phyloP scores from a whole-genome alignment of 2,113 vertebrate species.

The Jacana jacana region DNA sequence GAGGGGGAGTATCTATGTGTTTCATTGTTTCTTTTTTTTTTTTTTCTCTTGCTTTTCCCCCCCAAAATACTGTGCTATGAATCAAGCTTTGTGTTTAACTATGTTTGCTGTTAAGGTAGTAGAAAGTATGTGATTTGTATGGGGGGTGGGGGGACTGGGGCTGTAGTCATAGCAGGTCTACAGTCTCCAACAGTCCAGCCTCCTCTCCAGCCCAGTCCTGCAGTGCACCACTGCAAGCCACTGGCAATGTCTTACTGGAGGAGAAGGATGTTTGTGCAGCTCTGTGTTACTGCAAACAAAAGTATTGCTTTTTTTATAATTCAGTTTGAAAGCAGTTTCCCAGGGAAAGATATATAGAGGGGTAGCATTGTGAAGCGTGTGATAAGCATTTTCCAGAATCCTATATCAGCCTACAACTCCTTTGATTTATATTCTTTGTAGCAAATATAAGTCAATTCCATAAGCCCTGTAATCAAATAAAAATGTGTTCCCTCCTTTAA shows the following conservation, averaged over 20 bases:
- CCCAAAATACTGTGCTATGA: not conserved
- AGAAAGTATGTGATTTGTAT: not conserved
- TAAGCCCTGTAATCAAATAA: conserved; percentile 72
- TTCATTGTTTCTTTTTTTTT: not conserved
- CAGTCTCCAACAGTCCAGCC: not conserved
- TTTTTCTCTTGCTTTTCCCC: not conserved
- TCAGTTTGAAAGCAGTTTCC: not conserved
- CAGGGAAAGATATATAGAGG: not conserved
- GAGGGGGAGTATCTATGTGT: not conserved
- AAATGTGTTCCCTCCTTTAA: conserved; percentile 74
- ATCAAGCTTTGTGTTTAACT: not conserved
- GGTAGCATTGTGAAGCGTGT: not conserved
- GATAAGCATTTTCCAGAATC: not conserved
- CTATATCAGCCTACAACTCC: not conserved
- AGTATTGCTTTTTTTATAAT: not conserved
- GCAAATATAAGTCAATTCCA: conserved; percentile 55
- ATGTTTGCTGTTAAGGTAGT: conserved; percentile 26
- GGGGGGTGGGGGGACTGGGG: not conserved
- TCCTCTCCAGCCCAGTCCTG: not conserved
- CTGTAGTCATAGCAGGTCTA: not conserved
- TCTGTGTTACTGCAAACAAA: not conserved
- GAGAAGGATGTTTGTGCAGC: not conserved
- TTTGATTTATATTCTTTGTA: conserved; percentile 48
- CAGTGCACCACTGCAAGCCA: not conserved
- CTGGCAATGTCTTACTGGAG: not conserved